Conservation (phyloP, 1,140 invertebrate genomes). For the Latrodectus geometricus region DNA sequence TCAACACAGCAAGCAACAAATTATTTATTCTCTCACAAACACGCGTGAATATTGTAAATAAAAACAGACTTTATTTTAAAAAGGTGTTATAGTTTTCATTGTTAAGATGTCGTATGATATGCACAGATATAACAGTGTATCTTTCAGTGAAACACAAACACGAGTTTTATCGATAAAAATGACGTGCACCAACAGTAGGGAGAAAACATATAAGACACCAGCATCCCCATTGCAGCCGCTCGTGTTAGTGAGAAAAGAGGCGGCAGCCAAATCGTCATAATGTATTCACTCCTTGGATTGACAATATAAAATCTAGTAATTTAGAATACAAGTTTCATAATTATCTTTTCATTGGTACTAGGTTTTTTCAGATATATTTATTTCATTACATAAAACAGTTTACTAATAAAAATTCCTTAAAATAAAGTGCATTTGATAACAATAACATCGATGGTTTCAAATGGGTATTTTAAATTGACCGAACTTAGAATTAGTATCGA, state of each 20-base stretch:
- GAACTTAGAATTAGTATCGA: too few species aligned
- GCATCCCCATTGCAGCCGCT: conserved; percentile 57
- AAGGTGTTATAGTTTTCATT: not conserved
- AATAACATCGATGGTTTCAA: too few species aligned
- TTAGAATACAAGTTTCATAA: too few species aligned
- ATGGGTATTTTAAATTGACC: too few species aligned
- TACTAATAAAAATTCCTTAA: too few species aligned
- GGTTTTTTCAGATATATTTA: too few species aligned
- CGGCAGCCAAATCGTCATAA: conserved; percentile 49
- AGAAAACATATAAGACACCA: conserved; percentile 56
- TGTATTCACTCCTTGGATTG: not conserved
- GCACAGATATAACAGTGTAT: conserved; percentile 2
- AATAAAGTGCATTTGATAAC: too few species aligned
- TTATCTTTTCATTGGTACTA: too few species aligned
- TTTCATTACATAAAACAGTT: too few species aligned
- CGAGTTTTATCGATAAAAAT: conserved; percentile 19
- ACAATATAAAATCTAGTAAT: too few species aligned
- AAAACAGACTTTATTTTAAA: conserved; percentile 3
- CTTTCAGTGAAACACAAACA: conserved; percentile 13
- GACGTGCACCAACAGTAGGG: conserved; percentile 54
- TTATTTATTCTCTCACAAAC: not conserved
- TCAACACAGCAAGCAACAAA: conserved; percentile 1
- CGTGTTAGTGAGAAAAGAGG: conserved; percentile 53
- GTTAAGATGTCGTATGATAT: not conserved
- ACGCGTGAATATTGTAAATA: not conserved